Evolutionary conservation across 2,888 invertebrate genomes (phyloP).

Genomic region (Trichogramma dendrolimi): DNA sequence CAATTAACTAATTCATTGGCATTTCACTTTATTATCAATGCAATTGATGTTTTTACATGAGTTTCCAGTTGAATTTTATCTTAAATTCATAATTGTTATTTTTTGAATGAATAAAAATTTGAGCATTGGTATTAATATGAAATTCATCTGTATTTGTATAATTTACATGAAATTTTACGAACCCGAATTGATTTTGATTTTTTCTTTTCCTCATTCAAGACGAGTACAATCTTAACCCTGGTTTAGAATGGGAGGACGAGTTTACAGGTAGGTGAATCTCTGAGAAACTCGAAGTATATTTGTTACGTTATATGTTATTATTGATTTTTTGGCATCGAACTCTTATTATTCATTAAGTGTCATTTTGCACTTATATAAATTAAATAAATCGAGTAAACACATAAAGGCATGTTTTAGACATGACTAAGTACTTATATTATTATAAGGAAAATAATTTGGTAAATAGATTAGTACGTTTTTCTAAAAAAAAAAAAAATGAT

Average conservation of each 20-base stretch:
- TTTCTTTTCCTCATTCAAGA: slow-evolving; percentile 75
- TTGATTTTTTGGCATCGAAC: slow-evolving; percentile 11
- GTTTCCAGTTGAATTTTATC: too few relatives aligned
- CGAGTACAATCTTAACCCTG: slow-evolving; percentile 99
- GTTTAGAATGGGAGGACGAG: slow-evolving; percentile 99
- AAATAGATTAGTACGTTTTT: too few relatives aligned
- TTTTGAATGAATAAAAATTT: background rate
- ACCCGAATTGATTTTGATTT: slow-evolving; percentile 54
- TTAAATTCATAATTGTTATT: too few relatives aligned
- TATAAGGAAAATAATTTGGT: too few relatives aligned
- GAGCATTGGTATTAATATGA: slow-evolving; percentile 27
- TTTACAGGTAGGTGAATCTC: slow-evolving; percentile 89
- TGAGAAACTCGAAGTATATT: slow-evolving; percentile 25
- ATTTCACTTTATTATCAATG: slow-evolving; percentile 27
- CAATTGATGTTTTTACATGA: slow-evolving; percentile 4
- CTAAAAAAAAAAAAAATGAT: too few relatives aligned
- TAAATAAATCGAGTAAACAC: background rate
- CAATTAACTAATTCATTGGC: slow-evolving; percentile 22
- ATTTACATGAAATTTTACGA: slow-evolving; percentile 36
- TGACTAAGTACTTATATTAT: background rate
- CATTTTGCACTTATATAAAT: background rate
- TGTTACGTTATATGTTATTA: slow-evolving; percentile 4
- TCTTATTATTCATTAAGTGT: background rate
- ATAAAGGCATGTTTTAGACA: slow-evolving; percentile 10
- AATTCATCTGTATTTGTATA: slow-evolving; percentile 23